Conservation (phyloP, 2,888 invertebrate genomes). For the Eurytoma adleriae region DNA sequence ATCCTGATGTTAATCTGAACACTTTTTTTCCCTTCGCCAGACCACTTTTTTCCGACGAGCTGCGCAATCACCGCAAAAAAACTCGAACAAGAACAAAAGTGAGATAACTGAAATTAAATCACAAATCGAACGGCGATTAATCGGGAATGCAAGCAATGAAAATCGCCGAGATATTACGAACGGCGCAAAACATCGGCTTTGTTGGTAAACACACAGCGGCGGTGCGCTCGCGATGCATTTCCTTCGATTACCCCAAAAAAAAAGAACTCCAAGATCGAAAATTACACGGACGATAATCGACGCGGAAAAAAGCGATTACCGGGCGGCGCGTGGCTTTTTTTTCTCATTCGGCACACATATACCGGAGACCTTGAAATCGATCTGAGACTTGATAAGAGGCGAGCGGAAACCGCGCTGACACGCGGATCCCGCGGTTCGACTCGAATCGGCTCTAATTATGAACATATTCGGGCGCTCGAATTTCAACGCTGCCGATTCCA, state of each 20-base stretch:
- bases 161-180: too few relatives aligned
- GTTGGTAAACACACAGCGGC: not conserved
- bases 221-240: too few relatives aligned
- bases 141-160: too few relatives aligned
- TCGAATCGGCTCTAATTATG: not conserved
- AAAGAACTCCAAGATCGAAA: too few relatives aligned
- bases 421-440: not conserved
- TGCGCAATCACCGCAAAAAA: not conserved
- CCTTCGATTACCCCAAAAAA: too few relatives aligned
- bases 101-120: too few relatives aligned
- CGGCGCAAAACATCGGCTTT: not conserved
- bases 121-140: too few relatives aligned
- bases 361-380: slow-evolving; percentile 32
- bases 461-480: not conserved
- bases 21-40: not conserved
- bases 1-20: slow-evolving; percentile 1
- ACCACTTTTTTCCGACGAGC: not conserved
- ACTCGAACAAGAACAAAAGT: too few relatives aligned
- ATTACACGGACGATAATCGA: too few relatives aligned
- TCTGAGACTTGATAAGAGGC: slow-evolving; percentile 27
- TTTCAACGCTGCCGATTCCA: not conserved
- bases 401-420: not conserved
- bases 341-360: slow-evolving; percentile 10
- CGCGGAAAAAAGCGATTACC: not conserved
- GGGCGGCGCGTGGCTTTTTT: slow-evolving; percentile 5